Conservation (phyloP, 2,888 invertebrate species). For the Callimorpha dominula region DNA sequence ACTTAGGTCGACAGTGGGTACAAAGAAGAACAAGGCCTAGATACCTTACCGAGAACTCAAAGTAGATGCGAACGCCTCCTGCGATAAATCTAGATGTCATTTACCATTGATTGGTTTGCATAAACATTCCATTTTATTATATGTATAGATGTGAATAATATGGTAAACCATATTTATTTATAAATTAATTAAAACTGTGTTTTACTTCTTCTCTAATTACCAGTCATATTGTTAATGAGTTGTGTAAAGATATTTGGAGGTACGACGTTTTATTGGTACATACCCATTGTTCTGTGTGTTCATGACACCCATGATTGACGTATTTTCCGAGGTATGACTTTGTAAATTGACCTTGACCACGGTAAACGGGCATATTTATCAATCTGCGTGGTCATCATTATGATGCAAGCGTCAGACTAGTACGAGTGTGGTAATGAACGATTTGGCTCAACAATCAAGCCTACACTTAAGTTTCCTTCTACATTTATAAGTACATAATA, state of each 20-base stretch:
- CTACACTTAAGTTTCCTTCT: neutral
- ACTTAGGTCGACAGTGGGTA: too few relatives aligned
- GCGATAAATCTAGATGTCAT: too few relatives aligned
- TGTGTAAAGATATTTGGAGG: neutral
- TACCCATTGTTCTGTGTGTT: neutral
- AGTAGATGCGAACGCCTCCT: too few relatives aligned
- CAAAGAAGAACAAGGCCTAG: too few relatives aligned
- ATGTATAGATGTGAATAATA: too few relatives aligned
- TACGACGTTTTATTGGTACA: neutral
- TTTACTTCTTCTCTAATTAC: neutral
- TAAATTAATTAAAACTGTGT: too few relatives aligned
- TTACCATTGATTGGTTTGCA: too few relatives aligned
- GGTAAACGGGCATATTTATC: neutral
- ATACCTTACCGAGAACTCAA: too few relatives aligned
- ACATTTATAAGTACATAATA: neutral
- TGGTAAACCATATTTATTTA: too few relatives aligned
- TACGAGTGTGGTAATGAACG: neutral
- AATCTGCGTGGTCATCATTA: conserved; percentile 2
- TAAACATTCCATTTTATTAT: too few relatives aligned
- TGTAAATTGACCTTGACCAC: neutral
- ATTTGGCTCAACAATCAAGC: neutral
- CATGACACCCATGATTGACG: conserved; percentile 1
- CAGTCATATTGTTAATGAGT: neutral
- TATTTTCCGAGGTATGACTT: neutral
- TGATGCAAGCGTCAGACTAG: neutral